Evolutionary conservation across 2,888 invertebrate species (phyloP), one percentile per base, ranked within the genome.

Genomic region (Nipponacmea schrenckii): DNA sequence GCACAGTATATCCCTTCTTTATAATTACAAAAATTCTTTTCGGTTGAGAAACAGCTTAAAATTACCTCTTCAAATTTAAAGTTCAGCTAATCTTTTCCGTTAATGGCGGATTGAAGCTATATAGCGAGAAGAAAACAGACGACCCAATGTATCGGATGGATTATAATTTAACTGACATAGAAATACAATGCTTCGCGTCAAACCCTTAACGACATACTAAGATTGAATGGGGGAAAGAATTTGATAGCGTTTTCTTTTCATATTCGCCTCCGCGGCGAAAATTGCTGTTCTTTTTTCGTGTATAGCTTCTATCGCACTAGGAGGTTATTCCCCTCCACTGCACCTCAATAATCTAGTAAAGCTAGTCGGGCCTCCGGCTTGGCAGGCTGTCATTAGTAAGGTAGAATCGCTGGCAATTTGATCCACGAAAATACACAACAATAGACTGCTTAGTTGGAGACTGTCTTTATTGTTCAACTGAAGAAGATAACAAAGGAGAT

Each of bases 381-480:
- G 70, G 66, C 70, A 70, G 66, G 65, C 66, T 66, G 66, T 70
- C 70, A 70, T 70, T 70, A 70, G 65, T 26, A 45, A 69, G 66
- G 39, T 20, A 44, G 45, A 62, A 48, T 63, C 20, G 68, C 44
- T 26, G 46, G 68, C 39, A 56, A 56, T 56, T 56, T 56, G 56
- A 56, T 20, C 56, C 24, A 56, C 8, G 56, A 24, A 24, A 56
- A 56, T 24, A 24, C 56, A 20, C 10, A 56, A 24, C 20, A 56
- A 56, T 56, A 24, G 20, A 56, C 56, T 24, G 20, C 56, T 56
- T 56, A 56, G 56, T 56, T 14, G 56, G 56, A 24, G 56, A 20
- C 56, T 20, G 24, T 24, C 24, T 56, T 56, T 56, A 56, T 56
- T 56, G 56, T 56, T 56, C 14, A 24, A 24, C 56, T 56, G 20